Conservation (phyloP, 2,888 invertebrate genomes). For the Heliconius ismenius region DNA sequence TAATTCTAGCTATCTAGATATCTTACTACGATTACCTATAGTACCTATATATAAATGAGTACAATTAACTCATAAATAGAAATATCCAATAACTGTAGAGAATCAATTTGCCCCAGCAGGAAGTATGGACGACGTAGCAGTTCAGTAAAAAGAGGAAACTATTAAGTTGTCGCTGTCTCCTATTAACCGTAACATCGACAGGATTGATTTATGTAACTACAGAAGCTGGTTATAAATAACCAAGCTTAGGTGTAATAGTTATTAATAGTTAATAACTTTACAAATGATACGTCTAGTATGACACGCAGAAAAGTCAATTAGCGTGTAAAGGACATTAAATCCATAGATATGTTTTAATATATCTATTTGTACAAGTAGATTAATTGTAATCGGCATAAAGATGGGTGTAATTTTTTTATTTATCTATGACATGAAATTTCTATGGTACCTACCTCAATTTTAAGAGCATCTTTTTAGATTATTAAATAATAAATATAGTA, state of each 20-base stretch:
- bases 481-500: too few relatives aligned
- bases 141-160: slow-evolving; percentile 65
- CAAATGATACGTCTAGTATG: neutral
- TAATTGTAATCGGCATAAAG: too few relatives aligned
- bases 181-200: slow-evolving; percentile 66
- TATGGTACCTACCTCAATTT: too few relatives aligned
- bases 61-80: neutral
- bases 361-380: neutral
- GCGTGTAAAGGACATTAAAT: neutral
- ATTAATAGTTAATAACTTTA: slow-evolving; percentile 2
- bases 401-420: too few relatives aligned
- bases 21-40: too few relatives aligned
- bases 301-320: neutral
- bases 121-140: slow-evolving; percentile 46
- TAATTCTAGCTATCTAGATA: too few relatives aligned
- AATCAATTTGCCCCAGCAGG: slow-evolving; percentile 46
- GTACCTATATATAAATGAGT: too few relatives aligned
- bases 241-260: slow-evolving; percentile 52
- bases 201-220: slow-evolving; percentile 63
- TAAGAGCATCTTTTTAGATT: too few relatives aligned
- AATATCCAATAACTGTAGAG: slow-evolving; percentile 33
- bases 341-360: neutral
- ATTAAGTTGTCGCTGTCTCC: slow-evolving; percentile 74
- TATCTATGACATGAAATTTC: too few relatives aligned
- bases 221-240: slow-evolving; percentile 46